phyloP scores from a whole-genome alignment of 2,888 invertebrate genomes.

The Parochlus steinenii region DNA sequence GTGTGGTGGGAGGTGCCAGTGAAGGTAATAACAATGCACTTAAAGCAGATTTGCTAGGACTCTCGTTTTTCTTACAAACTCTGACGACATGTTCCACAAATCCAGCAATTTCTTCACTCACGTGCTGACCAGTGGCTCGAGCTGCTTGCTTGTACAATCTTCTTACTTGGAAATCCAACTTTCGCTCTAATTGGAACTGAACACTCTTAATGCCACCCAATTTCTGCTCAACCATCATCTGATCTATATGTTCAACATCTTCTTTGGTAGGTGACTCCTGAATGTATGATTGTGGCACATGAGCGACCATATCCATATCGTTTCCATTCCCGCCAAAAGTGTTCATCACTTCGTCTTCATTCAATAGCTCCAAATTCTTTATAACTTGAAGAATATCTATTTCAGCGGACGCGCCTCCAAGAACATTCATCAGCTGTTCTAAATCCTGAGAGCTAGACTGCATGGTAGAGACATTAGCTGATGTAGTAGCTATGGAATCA shows the following conservation, averaged over 20 bases:
- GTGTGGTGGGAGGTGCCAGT: too few species aligned
- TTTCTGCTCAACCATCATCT: background rate
- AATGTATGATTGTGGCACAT: constrained; percentile 6
- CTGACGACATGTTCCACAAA: constrained; percentile 59
- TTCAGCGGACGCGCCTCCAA: too few species aligned
- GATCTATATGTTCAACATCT: constrained; percentile 9
- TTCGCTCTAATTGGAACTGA: constrained; percentile 47
- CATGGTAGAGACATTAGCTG: too few species aligned
- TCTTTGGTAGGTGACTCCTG: constrained; percentile 11
- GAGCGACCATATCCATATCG: constrained; percentile 2
- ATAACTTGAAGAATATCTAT: too few species aligned
- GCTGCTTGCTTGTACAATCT: constrained; percentile 62
- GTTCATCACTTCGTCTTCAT: too few species aligned
- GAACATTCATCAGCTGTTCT: too few species aligned
- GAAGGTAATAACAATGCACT: too few species aligned
- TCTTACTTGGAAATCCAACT: constrained; percentile 53
- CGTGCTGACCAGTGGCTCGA: constrained; percentile 55
- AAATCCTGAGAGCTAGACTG: too few species aligned
- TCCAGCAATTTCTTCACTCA: constrained; percentile 60
- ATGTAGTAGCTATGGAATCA: too few species aligned
- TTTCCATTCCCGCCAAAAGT: constrained; percentile 9
- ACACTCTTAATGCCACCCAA: constrained; percentile 15
- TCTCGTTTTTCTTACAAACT: constrained; percentile 16
- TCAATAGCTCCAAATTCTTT: too few species aligned
- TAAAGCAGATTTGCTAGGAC: too few species aligned